A percentile compares a stretch with the other conserved stretches of the same genome.
phyloP scores from a whole-genome alignment of 2,113 vertebrate species.

The Oceanodroma tethys region DNA sequence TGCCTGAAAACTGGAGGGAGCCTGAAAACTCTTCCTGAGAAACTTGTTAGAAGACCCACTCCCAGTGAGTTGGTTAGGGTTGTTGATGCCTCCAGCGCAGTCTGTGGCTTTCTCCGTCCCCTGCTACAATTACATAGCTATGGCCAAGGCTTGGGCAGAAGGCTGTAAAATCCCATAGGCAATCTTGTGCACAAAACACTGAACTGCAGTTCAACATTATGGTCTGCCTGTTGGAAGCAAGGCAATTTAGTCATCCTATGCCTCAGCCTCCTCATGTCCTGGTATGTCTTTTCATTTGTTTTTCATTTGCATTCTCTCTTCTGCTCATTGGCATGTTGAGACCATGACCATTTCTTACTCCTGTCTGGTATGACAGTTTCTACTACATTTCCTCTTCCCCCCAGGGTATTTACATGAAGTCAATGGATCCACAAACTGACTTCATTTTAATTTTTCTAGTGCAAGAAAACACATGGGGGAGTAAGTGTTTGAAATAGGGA shows the following conservation, averaged over 20 bases:
- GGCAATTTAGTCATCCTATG: background rate
- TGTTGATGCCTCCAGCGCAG: background rate
- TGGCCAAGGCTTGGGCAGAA: background rate
- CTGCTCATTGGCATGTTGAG: background rate
- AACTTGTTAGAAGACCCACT: background rate
- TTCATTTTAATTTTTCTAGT: background rate
- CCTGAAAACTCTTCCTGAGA: background rate
- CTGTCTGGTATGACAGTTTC: background rate
- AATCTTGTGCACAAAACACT: background rate
- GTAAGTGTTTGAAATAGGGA: background rate
- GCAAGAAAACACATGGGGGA: background rate
- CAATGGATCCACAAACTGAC: background rate
- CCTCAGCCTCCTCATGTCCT: background rate
- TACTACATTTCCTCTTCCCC: background rate
- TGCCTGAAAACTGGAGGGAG: background rate
- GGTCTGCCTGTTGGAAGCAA: background rate
- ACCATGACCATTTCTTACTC: background rate
- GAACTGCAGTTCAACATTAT: rapidly evolving
- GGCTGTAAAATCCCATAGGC: background rate
- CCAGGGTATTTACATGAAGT: background rate
- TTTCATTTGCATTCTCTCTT: background rate
- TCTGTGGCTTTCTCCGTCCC: background rate
- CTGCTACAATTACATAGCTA: background rate
- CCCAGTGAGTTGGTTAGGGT: background rate
- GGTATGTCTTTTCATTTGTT: rapidly evolving